Base-by-base conservation (phyloP, 2,888 invertebrate species). In the Cryptus viduatorius region DNA sequence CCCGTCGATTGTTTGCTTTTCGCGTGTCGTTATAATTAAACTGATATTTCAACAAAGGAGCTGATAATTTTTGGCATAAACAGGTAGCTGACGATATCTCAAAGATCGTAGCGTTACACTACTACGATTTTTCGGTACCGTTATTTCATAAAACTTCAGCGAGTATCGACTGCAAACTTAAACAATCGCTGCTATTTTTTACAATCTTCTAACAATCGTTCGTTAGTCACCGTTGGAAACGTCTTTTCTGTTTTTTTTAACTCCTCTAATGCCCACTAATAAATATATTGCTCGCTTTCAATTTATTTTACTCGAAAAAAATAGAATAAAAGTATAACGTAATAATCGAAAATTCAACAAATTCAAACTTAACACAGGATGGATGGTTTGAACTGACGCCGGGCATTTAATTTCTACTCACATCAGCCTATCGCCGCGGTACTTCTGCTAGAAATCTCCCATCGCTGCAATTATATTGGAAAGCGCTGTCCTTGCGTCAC, bases 391-490 rank as follows among this genome's bases (percentile, higher is more conserved):
- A 81, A 84, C 73, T 80, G 73, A 78, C 73, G 24, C 78, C 14
- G 77, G 80, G 73, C 77, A 76, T 81, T 78, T 46, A 59, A 44
- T 61, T n/a, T 73, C 64, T 73, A 82, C 56, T 80, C 50, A 76
- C 50, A 79, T 64, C 42, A 61, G 53, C 72, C 16, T 48, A 44
- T 73, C n/a, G 16, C 67, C 59, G 44, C 42, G 5, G 8, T 68
- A 73, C 50, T 78, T 77, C 65, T 48, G 79, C 94, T 88, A 95
- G 90, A 94, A 93, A 94, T 96, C 96, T 90, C 97, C 96, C 97
- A 98, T 97, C 10, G 98, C 98, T 4, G 96, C 96, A 69, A 98
- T 97, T 88, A 98, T 98, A 93, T 98, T 98, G 75, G 96, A 96
- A 75, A 98, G 95, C 0, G 98, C 98, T 31, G 96, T 97, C 84